These are phyloP conservation scores for Drosophila phalerata DNA, from an alignment of 2,888 invertebrate species.

Conservation along the genomic window DNA sequence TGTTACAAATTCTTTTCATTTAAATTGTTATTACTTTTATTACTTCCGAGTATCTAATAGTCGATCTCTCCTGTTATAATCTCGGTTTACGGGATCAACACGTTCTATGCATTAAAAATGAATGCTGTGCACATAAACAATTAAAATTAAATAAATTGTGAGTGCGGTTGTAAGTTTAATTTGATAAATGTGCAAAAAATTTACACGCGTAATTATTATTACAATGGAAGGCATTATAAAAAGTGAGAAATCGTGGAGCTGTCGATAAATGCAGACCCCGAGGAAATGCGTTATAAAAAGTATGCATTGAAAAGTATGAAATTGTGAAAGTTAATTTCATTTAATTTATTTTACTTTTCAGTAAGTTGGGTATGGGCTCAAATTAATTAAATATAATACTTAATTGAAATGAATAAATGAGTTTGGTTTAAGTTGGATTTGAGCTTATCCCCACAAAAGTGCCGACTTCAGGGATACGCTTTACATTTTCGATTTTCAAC, in stretches of 20 bases:
- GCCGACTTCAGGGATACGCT: constrained; percentile 5
- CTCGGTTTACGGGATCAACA: constrained; percentile 23
- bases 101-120: constrained; percentile 42
- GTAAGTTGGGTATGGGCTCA: neutral
- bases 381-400: constrained; percentile 41
- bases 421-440: constrained; percentile 10
- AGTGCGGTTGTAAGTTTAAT: constrained; percentile 39
- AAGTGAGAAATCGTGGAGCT: neutral
- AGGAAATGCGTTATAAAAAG: neutral
- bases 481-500: neutral
- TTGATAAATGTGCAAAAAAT: constrained; percentile 60
- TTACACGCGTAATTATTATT: constrained; percentile 44
- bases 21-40: neutral
- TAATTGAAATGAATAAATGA: constrained; percentile 27
- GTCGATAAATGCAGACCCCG: neutral
- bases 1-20: neutral
- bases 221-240: constrained; percentile 28
- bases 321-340: constrained; percentile 1
- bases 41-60: neutral
- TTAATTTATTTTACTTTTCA: neutral
- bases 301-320: neutral
- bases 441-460: constrained; percentile 4
- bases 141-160: constrained; percentile 62
- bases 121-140: constrained; percentile 47
- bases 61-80: neutral